Base-by-base conservation (phyloP, 2,113 vertebrate genomes). In the Rhinogobius similis region DNA sequence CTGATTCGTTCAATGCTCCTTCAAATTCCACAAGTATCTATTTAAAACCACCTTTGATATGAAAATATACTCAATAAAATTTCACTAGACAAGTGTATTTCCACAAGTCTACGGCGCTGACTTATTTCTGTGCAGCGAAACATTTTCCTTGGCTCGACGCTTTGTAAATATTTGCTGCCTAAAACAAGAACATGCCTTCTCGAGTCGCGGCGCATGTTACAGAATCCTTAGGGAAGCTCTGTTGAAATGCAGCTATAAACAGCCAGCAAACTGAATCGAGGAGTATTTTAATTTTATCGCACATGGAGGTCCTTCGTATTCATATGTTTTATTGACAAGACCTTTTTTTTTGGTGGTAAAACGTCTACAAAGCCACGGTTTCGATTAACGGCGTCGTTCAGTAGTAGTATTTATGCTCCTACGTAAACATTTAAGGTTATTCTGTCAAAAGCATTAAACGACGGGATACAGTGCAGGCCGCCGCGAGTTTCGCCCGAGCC, bases 161-260 rank as follows among this genome's bases (percentile, higher is more conserved):
- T 91, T 78, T 79, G 82, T 91, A 87, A 92, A 91, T 91, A 92
- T 91, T 92, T 92, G 86, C 87, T 70, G 68, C 87, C 90, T 90
- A 89, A 91, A 90, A 90, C 83, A 84, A 87, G 91, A 86, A 81
- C 81, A 82, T 67, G 87, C 75, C 72, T 58, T 86, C 84, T 78
- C 43, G 77, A 87, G 78, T 55, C 73, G 70, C 75, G 75, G 83
- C 32, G 11, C 78, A 80, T 92, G 91, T 91, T 90, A 88, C 88
- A 88, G 86, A 64, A 79, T 87, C 79, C 76, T 82, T 59, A 63
- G 77, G 79, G 81, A 79, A 68, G 46, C 63, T 38, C 67, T 39
- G 41, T 53, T 85, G 61, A 52, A n/a, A 72, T 32, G 39, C 73
- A 59, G 32, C 58, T 29, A 38, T 66, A 61, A 67, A 64, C 66